Evolutionary conservation across 2,888 invertebrate genomes (phyloP), one percentile per base, ranked within the genome.

Genomic region (Cabera pusaria): DNA sequence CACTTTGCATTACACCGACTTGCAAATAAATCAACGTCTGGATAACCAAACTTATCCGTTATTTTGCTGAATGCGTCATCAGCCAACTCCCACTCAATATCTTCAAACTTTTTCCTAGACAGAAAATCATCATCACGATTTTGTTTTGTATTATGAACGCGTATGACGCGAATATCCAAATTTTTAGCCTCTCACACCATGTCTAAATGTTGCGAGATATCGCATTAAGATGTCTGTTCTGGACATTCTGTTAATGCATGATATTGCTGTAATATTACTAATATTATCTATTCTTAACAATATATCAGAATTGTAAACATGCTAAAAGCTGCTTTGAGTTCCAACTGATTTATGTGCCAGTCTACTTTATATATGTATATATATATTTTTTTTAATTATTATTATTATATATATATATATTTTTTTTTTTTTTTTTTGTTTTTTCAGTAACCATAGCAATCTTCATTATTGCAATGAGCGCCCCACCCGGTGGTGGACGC

Each of bases 21-120:
- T 1, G 26, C 41, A 21, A 41, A 41, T 7, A 31, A 20, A 14
- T 41, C 35, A 3, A 41, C 19, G 6, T 36, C 5, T 3, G 35
- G 40, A 3, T 1, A 5, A 1, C 19, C 28, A 4, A 40, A 34
- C 7, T 1, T 24, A 3, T 12, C 2, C 3, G 1, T 5, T 7
- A 14, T 12, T 4, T 5, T 3, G 14, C 1, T 7, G 16, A 32
- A 8, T n/a, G 18, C 23, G 1, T 1, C 2, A 11, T 14, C 2
- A 2, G 12, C 8, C 6, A 37, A 6, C 16, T 20, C 25, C 37
- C 37, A 37, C 9, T 37, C 37, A 5, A 29, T 29, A 19, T 40
- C 32, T 6, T 20, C 16, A 4, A 33, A 22, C 4, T 6, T 11
- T 0, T 22, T 11, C n/a, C 38, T 16, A 1, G 33, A 40, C 11